Evolutionary conservation across 2,797 vertebrate genomes (phyloP), one percentile per base, ranked within the genome.

Genomic region (Erpetoichthys calabaricus): DNA sequence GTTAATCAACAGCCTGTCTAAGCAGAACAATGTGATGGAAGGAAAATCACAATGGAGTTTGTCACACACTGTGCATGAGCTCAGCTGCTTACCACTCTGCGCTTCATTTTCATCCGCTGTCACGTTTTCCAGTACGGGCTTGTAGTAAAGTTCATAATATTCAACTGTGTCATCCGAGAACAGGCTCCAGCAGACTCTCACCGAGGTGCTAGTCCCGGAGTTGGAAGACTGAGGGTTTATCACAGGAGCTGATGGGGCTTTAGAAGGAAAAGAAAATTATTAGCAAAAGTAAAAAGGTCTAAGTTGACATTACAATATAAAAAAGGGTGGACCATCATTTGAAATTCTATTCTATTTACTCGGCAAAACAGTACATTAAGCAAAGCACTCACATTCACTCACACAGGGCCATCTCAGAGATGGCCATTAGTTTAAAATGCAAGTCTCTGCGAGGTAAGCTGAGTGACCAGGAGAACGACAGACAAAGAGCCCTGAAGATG

Each of bases 81-180:
- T 25, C 25, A 25, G 25, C 25, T 25, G 25, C 25, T 65, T 62
- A 95, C 93, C 91, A 9, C 72, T 70, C 7, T 69, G 74, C 51
- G 71, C 74, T 46, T 74, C 61, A 56, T 55, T 60, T 55, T 61
- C 62, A 63, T 78, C 75, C 6, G 68, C 70, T 0, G 73, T 69
- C 0, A 59, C 66, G 61, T 86, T 80, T 0, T 86, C 87, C 70
- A 71, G 79, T 54, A 92, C 86, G 0, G 84, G 85, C 50, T 83
- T 82, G 71, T 87, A 91, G 76, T 79, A 86, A 4, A 98, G 86
- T 63, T 86, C 80, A 2, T 94, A 98, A 66, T 73, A 85, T 67
- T 97, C 91, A 10, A 98, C 88, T 0, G 90, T 93, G 71, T 98
- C 93, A 1, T 97, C 92, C 0, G 94, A 92, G 69, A 90, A 95